These are phyloP conservation scores for Pristionchus maxplancki DNA, from an alignment of 2,888 invertebrate species.

Conservation along the genomic window DNA sequence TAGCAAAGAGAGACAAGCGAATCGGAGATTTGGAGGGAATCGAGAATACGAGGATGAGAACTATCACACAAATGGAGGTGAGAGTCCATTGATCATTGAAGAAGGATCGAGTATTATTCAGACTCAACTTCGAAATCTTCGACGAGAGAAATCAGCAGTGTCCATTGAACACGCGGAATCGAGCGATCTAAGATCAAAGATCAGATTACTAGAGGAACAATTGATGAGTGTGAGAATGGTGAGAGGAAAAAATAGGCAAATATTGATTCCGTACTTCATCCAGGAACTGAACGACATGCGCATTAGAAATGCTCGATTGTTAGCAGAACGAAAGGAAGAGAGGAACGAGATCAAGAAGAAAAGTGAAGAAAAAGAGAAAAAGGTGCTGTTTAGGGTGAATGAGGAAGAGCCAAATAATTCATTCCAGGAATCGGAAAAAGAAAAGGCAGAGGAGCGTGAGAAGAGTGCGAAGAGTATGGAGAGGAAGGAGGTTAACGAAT, in stretches of 20 bases:
- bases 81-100: neutral
- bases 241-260: neutral
- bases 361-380: neutral
- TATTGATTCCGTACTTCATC: too few species aligned
- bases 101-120: neutral
- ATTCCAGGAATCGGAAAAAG: conserved; percentile 1
- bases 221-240: conserved; percentile 47
- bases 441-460: neutral
- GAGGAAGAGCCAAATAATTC: too few species aligned
- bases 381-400: neutral
- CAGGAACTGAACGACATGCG: conserved; percentile 47
- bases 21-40: conserved; percentile 41
- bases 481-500: conserved; percentile 31
- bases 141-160: conserved; percentile 8
- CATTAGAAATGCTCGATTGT: conserved; percentile 32
- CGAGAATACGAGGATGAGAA: neutral
- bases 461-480: neutral
- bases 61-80: conserved; percentile 37
- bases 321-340: conserved; percentile 29
- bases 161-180: conserved; percentile 1
- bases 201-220: conserved; percentile 40
- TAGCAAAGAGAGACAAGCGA: conserved; percentile 25
- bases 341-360: neutral
- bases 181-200: conserved; percentile 41
- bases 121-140: conserved; percentile 37